Percentiles rank a stretch among this genome's conserved stretches.
Evolutionary conservation across 2,113 vertebrate species (phyloP).

Genomic region (Labeo catla): DNA sequence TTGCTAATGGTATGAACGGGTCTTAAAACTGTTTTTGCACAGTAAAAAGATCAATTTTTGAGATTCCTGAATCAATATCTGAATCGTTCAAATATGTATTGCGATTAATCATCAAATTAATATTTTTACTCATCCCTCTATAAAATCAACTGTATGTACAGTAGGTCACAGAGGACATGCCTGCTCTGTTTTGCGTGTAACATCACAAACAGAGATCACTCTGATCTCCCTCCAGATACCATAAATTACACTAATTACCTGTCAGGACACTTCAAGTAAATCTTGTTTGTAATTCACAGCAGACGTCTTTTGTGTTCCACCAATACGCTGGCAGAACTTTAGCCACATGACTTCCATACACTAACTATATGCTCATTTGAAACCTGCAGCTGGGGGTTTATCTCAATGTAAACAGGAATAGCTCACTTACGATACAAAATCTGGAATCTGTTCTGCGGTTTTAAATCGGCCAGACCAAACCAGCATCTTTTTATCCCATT

Average conservation of each 20-base stretch:
- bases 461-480: slow-evolving; percentile 91
- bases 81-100: background rate
- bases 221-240: slow-evolving; percentile 56
- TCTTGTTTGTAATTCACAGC: slow-evolving; percentile 58
- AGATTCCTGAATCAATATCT: background rate
- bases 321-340: slow-evolving; percentile 37
- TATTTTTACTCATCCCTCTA: background rate
- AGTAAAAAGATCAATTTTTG: background rate
- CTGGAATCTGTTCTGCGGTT: slow-evolving; percentile 87
- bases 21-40: too few species aligned
- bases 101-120: background rate
- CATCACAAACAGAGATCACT: slow-evolving; percentile 47
- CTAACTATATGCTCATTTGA: background rate
- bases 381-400: slow-evolving; percentile 48
- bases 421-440: slow-evolving; percentile 86
- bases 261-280: slow-evolving; percentile 41
- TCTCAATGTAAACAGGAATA: slow-evolving; percentile 67
- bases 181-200: slow-evolving; percentile 50
- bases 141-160: slow-evolving; percentile 38
- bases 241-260: slow-evolving; percentile 60
- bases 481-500: slow-evolving; percentile 83
- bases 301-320: background rate
- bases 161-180: slow-evolving; percentile 42
- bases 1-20: too few species aligned
- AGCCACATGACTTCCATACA: slow-evolving; percentile 53